These are phyloP conservation scores for Triplophysa dalaica DNA, from an alignment of 2,113 vertebrate species.

Conservation along the genomic window DNA sequence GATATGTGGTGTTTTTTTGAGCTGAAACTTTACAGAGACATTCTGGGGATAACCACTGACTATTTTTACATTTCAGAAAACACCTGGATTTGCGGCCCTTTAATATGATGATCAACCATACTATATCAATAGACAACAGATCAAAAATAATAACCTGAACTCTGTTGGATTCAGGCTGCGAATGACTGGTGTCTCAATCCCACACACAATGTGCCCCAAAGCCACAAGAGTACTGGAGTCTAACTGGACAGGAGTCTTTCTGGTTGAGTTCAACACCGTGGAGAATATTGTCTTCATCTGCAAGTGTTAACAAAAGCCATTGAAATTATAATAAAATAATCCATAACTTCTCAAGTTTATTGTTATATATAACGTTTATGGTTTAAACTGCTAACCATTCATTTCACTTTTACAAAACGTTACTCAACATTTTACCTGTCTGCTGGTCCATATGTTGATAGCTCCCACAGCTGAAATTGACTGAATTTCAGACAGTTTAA, in stretches of 20 bases:
- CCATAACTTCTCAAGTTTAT: background rate
- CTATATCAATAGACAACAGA: background rate
- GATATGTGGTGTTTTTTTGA: too few species aligned
- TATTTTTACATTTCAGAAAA: too few species aligned
- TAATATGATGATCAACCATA: background rate
- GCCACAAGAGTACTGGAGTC: constrained; percentile 74
- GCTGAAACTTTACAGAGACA: too few species aligned
- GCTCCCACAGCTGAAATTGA: constrained; percentile 68
- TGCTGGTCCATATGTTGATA: constrained; percentile 64
- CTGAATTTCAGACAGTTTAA: constrained; percentile 65
- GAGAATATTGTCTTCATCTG: constrained; percentile 70
- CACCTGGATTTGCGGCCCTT: too few species aligned
- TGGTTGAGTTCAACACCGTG: constrained; percentile 65
- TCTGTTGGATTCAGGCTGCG: constrained; percentile 70
- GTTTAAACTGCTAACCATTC: background rate
- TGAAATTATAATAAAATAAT: background rate
- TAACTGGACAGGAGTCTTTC: constrained; percentile 65
- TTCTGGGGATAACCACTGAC: too few species aligned
- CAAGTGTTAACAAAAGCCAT: constrained; percentile 20
- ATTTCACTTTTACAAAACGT: too few species aligned
- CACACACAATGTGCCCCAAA: constrained; percentile 76
- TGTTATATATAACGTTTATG: background rate
- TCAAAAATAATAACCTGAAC: constrained; percentile 71
- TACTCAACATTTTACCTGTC: constrained; percentile 65
- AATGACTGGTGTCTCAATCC: constrained; percentile 67